Percentiles rank a stretch among this genome's conserved stretches.
phyloP scores from a whole-genome alignment of 37 sponge, comb jelly and placozoan species.

The Hormiphora californensis region DNA sequence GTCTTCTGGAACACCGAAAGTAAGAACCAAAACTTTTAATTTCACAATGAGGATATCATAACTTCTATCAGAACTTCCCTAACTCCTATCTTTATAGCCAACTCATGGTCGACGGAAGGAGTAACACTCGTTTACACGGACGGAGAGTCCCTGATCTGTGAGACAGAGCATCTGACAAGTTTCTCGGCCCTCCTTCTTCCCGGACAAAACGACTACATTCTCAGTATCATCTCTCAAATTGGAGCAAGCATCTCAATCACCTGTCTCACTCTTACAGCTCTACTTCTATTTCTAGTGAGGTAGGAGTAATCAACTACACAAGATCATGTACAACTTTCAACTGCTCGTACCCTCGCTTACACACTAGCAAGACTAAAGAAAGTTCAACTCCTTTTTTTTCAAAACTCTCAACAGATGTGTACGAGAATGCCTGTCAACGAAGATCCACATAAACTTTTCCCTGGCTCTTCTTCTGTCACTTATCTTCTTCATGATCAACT shows the following conservation, averaged over 20 bases:
- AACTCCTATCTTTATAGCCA: background rate
- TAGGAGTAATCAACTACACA: background rate
- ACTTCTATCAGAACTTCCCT: background rate
- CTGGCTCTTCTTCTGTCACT: constrained; percentile 26
- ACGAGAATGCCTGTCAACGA: constrained; percentile 33
- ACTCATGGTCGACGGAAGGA: background rate
- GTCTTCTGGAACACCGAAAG: constrained; percentile 37
- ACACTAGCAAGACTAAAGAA: too few relatives aligned
- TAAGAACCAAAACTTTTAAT: too few relatives aligned
- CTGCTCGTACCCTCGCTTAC: background rate
- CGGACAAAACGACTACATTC: background rate
- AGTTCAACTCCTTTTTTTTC: background rate
- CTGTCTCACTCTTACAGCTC: constrained; percentile 5
- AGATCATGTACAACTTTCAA: background rate
- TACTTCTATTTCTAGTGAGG: constrained; percentile 1
- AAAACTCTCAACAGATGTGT: background rate
- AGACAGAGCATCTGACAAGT: constrained; percentile 12
- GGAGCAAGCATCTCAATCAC: constrained; percentile 9
- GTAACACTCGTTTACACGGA: background rate
- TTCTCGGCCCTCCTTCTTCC: constrained; percentile 34
- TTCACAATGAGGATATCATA: too few relatives aligned
- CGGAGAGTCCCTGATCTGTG: background rate
- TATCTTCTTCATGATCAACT: constrained; percentile 41
- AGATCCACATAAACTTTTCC: constrained; percentile 46
- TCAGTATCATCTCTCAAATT: constrained; percentile 1